A percentile compares a stretch with the other conserved stretches of the same genome.
Evolutionary conservation across 2,797 vertebrate genomes (phyloP).

Genomic region (Sebastes itinus): DNA sequence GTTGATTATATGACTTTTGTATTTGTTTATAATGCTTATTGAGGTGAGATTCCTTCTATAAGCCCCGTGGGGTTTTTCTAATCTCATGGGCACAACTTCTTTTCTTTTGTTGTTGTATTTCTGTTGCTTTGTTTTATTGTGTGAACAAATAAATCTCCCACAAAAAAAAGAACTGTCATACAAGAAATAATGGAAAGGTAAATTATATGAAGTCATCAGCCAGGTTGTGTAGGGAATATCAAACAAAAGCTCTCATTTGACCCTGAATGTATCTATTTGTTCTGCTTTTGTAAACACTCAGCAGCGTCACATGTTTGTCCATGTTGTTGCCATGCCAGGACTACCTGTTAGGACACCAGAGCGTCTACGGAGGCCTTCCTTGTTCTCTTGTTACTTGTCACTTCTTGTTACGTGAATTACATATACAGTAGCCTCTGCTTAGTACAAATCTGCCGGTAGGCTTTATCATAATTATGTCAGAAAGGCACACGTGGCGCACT

Average conservation of each 20-base stretch:
- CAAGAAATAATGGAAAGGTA: background rate
- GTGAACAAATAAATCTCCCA: no score
- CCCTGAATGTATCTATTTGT: slow-evolving; percentile 59
- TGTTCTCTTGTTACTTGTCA: slow-evolving; percentile 31
- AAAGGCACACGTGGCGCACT: background rate
- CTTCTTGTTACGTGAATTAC: slow-evolving; percentile 19
- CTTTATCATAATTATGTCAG: slow-evolving; percentile 14
- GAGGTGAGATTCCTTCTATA: no score
- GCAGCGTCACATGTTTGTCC: slow-evolving; percentile 50
- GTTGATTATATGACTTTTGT: no score
- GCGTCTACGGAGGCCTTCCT: slow-evolving; percentile 37
- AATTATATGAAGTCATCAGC: background rate
- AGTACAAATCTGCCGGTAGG: background rate
- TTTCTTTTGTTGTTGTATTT: no score
- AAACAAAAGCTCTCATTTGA: slow-evolving; percentile 45
- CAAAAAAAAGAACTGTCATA: background rate
- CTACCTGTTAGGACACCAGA: slow-evolving; percentile 38
- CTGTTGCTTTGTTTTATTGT: no score
- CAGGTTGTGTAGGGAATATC: slow-evolving; percentile 8
- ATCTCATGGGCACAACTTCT: no score
- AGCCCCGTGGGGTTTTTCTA: no score
- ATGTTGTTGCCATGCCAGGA: slow-evolving; percentile 50
- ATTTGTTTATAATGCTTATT: no score
- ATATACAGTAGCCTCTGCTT: slow-evolving; percentile 10
- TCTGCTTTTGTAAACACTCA: slow-evolving; percentile 63